These are phyloP conservation scores for Bombyx mori DNA, from an alignment of 1,140 invertebrate species.

Conservation along the genomic window DNA sequence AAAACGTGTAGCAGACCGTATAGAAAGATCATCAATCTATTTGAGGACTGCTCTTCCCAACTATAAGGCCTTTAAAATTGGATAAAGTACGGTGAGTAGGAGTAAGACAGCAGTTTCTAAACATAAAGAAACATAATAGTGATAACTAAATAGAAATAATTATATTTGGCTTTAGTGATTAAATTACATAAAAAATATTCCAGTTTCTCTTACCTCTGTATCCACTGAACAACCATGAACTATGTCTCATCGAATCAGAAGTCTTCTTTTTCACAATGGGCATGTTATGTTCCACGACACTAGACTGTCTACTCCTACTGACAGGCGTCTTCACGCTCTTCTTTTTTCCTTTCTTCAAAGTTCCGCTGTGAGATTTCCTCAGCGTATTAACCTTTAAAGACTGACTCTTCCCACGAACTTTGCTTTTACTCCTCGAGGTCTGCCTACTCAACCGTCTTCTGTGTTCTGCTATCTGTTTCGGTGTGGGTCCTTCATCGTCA, in stretches of 20 bases:
- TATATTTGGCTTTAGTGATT: no score
- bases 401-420: constrained; percentile 58
- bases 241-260: constrained; percentile 43
- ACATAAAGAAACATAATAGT: no score
- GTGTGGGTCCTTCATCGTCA: constrained; percentile 52
- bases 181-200: no score
- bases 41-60: no score
- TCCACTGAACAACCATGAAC: constrained; percentile 63
- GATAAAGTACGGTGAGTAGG: no score
- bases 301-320: constrained; percentile 46
- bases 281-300: constrained; percentile 43
- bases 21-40: no score
- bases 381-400: constrained; percentile 56
- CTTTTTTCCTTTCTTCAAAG: constrained; percentile 59
- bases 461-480: constrained; percentile 49
- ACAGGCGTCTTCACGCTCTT: constrained; percentile 42
- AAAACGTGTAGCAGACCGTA: no score
- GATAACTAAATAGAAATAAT: no score
- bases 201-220: constrained; percentile 34
- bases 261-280: constrained; percentile 49
- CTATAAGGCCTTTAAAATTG: no score
- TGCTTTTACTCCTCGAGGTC: constrained; percentile 62
- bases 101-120: no score
- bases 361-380: constrained; percentile 58
- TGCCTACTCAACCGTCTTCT: constrained; percentile 56